These are phyloP conservation scores for Perccottus glenii DNA, from an alignment of 2,113 vertebrate species.

Conservation along the genomic window DNA sequence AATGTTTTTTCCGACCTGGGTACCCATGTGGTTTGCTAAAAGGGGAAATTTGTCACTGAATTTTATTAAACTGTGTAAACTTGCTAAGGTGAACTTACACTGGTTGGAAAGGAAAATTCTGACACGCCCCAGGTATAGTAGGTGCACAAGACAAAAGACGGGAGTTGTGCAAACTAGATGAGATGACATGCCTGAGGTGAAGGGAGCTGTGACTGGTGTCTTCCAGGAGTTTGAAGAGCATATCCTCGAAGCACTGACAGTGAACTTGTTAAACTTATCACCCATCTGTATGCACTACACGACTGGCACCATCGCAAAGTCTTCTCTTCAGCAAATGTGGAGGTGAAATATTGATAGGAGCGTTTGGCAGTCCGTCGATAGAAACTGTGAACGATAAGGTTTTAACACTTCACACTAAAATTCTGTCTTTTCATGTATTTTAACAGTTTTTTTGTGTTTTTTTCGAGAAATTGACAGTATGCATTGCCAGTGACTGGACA, in stretches of 20 bases:
- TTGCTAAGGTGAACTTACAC: not conserved
- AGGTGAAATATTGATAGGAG: not conserved
- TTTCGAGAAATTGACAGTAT: not conserved
- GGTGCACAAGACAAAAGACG: not conserved
- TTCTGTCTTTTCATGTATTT: no score
- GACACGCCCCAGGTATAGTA: not conserved
- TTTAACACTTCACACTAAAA: not conserved
- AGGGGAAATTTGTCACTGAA: not conserved
- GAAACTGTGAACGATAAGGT: not conserved
- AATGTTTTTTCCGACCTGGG: no score
- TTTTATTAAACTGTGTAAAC: not conserved
- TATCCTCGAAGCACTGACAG: not conserved
- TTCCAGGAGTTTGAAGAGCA: not conserved
- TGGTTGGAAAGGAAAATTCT: not conserved
- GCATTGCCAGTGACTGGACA: not conserved
- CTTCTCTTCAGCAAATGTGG: not conserved
- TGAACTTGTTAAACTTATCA: slow-evolving; percentile 2
- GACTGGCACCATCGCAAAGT: not conserved
- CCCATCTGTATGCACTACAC: not conserved
- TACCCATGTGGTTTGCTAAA: no score
- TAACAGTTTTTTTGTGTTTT: no score
- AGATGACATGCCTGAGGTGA: not conserved
- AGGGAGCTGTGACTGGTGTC: not conserved
- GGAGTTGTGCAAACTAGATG: not conserved
- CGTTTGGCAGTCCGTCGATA: not conserved